Evolutionary conservation across 2,113 vertebrate genomes (phyloP), one percentile per base, ranked within the genome.

Genomic region (Ailuropoda melanoleuca): DNA sequence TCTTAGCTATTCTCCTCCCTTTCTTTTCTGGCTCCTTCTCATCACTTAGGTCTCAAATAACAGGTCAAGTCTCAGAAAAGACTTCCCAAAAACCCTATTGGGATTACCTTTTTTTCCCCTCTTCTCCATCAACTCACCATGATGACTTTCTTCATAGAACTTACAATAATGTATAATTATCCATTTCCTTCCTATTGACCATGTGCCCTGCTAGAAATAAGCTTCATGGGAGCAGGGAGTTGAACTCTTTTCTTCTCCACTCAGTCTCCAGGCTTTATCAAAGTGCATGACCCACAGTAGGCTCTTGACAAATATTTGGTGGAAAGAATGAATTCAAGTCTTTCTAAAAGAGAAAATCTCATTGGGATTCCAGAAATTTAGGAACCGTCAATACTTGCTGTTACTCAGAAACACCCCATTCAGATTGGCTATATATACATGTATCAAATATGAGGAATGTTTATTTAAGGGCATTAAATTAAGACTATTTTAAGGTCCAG

Each of bases 301-400:
- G 24, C n/a, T 87, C 84, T 86, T 78, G 43, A 93, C 72, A 92
- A 95, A 93, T 97, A 90, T 66, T 93, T 96, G 21, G 43, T 72
- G 6, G 70, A 72, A 70, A 93, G n/a, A 96, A 93, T 60, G 60
- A 83, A 72, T 66, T 94, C 12, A 96, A 48, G 31, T 60, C 43
- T 96, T 93, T 90, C 37, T 23, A 56, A 90, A 87, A 93, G 19
- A 68, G 24, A 74, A 62, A 90, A 56, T 91, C 5, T 75, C 21
- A 82, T n/a, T 75, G 89, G 60, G 26, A 85, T 68, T 90, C 91
- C 85, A 70, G 31, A 95, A 68, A 24, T 90, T 88, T 62, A 82
- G 19, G 60, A 92, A 46, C 18, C 18, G 66, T 60, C 77, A 82
- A 9, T 72, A 84, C 53, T 68, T 88, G 56, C 37, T 92, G 19